Percentiles rank a stretch among this genome's conserved stretches.
Evolutionary conservation across 2,113 vertebrate species (phyloP).

Genomic region (Channa maculata): DNA sequence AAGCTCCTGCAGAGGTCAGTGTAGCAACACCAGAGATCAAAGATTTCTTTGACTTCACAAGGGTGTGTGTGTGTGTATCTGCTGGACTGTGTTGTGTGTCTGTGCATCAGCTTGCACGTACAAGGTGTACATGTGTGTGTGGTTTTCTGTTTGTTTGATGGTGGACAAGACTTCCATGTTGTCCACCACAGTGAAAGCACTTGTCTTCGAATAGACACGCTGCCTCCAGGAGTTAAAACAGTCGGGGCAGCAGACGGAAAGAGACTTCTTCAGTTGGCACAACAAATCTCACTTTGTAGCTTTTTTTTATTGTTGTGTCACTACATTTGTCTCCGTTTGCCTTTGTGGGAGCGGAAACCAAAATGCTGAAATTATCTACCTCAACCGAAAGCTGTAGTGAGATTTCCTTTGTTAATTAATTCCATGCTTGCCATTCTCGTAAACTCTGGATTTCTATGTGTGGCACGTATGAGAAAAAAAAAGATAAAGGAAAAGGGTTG

Average conservation of each 20-base stretch:
- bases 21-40: constrained; percentile 85
- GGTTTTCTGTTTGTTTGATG: constrained; percentile 11
- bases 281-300: constrained; percentile 34
- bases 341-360: constrained; percentile 44
- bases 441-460: constrained; percentile 73
- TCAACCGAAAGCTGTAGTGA: constrained; percentile 59
- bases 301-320: constrained; percentile 30
- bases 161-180: constrained; percentile 29
- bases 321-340: constrained; percentile 40
- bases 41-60: constrained; percentile 59
- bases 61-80: constrained; percentile 14
- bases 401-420: constrained; percentile 84
- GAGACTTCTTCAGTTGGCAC: constrained; percentile 15
- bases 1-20: constrained; percentile 91
- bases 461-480: constrained; percentile 46
- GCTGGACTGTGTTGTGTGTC: not conserved
- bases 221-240: constrained; percentile 22
- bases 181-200: constrained; percentile 20
- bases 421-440: constrained; percentile 78
- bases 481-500: constrained; percentile 65
- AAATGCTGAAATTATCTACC: constrained; percentile 74
- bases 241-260: not conserved
- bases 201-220: constrained; percentile 12
- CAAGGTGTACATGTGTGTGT: constrained; percentile 13
- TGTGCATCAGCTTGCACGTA: not conserved